These are phyloP conservation scores for Macrobrachium rosenbergii DNA, from an alignment of 1,140 invertebrate species.

Conservation along the genomic window DNA sequence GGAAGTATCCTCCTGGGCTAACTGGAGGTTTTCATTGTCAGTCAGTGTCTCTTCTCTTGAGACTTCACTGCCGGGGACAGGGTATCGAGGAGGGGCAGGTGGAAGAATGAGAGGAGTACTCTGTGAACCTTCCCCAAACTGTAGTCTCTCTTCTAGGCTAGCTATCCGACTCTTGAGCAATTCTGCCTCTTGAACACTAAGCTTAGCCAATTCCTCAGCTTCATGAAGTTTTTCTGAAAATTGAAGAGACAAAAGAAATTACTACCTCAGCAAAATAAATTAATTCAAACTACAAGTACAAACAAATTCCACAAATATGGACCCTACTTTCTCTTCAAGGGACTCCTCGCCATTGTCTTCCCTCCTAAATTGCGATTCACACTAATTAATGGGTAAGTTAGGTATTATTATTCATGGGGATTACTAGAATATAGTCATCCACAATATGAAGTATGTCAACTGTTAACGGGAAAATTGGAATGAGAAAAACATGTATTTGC, in stretches of 20 bases:
- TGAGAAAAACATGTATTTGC: too few relatives aligned
- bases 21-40: background rate
- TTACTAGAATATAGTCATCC: too few relatives aligned
- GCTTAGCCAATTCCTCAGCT: conserved; percentile 49
- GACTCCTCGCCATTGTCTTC: too few relatives aligned
- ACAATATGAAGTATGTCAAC: too few relatives aligned
- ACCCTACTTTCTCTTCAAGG: too few relatives aligned
- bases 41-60: conserved; percentile 1
- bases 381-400: too few relatives aligned
- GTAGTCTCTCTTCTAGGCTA: conserved; percentile 46
- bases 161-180: conserved; percentile 43
- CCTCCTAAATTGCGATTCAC: too few relatives aligned
- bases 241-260: background rate
- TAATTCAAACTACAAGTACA: background rate
- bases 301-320: background rate
- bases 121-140: conserved; percentile 26
- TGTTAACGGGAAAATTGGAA: too few relatives aligned
- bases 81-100: conserved; percentile 9
- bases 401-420: too few relatives aligned
- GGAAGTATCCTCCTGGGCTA: background rate
- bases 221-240: conserved; percentile 50
- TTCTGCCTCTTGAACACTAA: conserved; percentile 53
- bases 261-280: background rate
- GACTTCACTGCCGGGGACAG: background rate
- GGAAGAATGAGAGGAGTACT: conserved; percentile 47